Percentiles rank a stretch among this genome's conserved stretches.
Evolutionary conservation across 1,140 invertebrate species (phyloP).

Genomic region (Propsilocerus akamusi): DNA sequence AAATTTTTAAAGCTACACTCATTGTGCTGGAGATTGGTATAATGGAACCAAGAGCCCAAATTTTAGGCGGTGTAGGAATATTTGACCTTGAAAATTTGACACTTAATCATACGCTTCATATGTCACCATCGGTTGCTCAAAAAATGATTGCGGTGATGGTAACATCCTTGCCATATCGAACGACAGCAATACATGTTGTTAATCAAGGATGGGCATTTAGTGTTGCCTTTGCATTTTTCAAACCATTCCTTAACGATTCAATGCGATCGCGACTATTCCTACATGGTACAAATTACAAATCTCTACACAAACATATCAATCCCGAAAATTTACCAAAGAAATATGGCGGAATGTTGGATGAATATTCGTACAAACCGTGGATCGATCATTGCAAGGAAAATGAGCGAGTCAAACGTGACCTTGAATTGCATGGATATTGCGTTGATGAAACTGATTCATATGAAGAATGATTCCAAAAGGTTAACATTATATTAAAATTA

Average conservation of each 20-base stretch:
- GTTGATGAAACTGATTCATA: no score
- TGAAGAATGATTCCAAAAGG: no score
- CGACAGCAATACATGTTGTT: slow-evolving; percentile 54
- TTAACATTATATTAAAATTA: no score
- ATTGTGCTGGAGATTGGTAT: slow-evolving; percentile 50
- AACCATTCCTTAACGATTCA: slow-evolving; percentile 43
- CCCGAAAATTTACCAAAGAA: slow-evolving; percentile 48
- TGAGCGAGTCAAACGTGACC: slow-evolving; percentile 37
- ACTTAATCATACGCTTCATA: slow-evolving; percentile 46
- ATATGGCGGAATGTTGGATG: slow-evolving; percentile 43
- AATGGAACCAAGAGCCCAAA: slow-evolving; percentile 49
- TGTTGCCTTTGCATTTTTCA: slow-evolving; percentile 55
- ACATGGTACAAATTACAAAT: slow-evolving; percentile 53
- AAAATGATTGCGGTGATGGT: slow-evolving; percentile 43
- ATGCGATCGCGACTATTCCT: slow-evolving; percentile 55
- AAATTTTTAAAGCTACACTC: slow-evolving; percentile 52
- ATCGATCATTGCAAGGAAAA: slow-evolving; percentile 37
- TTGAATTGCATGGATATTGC: slow-evolving; percentile 38
- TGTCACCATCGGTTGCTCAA: slow-evolving; percentile 45
- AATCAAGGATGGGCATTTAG: slow-evolving; percentile 65
- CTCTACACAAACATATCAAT: slow-evolving; percentile 51
- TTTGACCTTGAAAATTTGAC: slow-evolving; percentile 53
- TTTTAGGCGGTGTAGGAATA: slow-evolving; percentile 53
- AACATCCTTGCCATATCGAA: slow-evolving; percentile 52
- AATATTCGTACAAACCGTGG: slow-evolving; percentile 54